Base-by-base conservation (phyloP, 2,113 vertebrate genomes). In the Istiophorus platypterus region DNA sequence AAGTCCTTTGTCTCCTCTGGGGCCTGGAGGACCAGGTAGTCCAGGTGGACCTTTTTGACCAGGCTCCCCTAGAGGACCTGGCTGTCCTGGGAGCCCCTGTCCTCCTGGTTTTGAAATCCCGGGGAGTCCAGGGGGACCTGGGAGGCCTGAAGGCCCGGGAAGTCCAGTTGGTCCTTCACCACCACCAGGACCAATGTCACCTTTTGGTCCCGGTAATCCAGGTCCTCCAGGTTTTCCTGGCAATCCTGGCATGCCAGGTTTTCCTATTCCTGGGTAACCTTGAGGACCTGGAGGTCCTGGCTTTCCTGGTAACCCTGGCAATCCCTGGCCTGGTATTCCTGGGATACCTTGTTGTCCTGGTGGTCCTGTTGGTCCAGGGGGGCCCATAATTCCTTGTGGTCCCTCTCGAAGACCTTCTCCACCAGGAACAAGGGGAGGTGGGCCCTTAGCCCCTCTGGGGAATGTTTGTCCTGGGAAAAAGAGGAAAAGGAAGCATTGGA, bases 11-110 rank as follows among this genome's bases (percentile, higher is more conserved):
- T 97, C 97, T 76, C 98, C 98, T 86, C 96, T 98, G 3, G 89
- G 92, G 5, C 98, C 98, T 31, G 92, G 86, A 15, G 94, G 88
- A 11, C 97, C 98, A 0, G 96, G 95, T 67, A 87, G 80, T 29
- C 98, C 98, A 0, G 96, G 95, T 7, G 78, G 91, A 18, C 98
- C 98, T 88, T 97, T 98, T 89, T 93, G 94, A n/a, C 97, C 98
- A 3, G 97, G 96, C 63, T 98, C 97, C 0, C 97, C 98, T 79
- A 94, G 94, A 4, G 68, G 81, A 45, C 98, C 98, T 0, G 92
- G 88, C 37, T 96, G 96, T 49, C 98, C 98, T 56, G 97, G 96
- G n/a, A 98, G 88, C 72, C 98, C 98, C 0, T 96, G 96, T 41
- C 93, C 92, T 64, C 98, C 98, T 1, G 91, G 90, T 84, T 97